Base-by-base conservation (phyloP, 2,888 invertebrate species). In the Agonopterix heracliana region DNA sequence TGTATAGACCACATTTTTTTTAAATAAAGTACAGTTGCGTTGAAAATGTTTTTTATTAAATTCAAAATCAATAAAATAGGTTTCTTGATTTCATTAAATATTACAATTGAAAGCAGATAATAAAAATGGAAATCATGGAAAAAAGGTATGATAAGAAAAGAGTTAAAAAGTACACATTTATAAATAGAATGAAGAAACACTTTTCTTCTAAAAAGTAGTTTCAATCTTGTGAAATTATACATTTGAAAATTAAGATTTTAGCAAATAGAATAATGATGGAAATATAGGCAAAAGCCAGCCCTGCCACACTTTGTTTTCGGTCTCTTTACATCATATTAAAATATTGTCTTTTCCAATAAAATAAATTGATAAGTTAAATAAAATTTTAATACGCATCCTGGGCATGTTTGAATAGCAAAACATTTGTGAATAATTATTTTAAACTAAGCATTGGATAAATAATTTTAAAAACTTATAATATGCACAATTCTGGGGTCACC, bases 141-240 rank as follows among this genome's bases (percentile, higher is more conserved):
- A 54, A 49, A 57, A 59, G 59, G 58, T 56, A 45, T 57, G 54
- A 55, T 50, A 55, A 45, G 46, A 57, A 57, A 56, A 64, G 53
- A 56, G 55, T 56, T 54, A 52, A 55, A 47, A 56, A 60, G 50
- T 54, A 52, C 55, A 49, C 57, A 57, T 48, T 54, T 52, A 54
- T 53, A 38, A 13, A 41, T 49, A 65, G 57, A 52, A 57, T 61
- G 60, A 63, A 67, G 65, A 79, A 79, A 75, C 64, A 71, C 81
- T 82, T 82, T 81, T 71, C 61, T 64, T 66, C 52, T 55, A 68
- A 81, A 80, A 83, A 81, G 81, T 59, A 60, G 61, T 72, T 78
- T 71, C 71, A 56, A 40, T 44, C 12, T 42, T 46, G 43, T 34
- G 46, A 46, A 44, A 50, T 34, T 44, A 42, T 10, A 13, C 12